These are phyloP conservation scores for Amblyornis subalaris DNA, from an alignment of 2,113 vertebrate species.

Conservation along the genomic window DNA sequence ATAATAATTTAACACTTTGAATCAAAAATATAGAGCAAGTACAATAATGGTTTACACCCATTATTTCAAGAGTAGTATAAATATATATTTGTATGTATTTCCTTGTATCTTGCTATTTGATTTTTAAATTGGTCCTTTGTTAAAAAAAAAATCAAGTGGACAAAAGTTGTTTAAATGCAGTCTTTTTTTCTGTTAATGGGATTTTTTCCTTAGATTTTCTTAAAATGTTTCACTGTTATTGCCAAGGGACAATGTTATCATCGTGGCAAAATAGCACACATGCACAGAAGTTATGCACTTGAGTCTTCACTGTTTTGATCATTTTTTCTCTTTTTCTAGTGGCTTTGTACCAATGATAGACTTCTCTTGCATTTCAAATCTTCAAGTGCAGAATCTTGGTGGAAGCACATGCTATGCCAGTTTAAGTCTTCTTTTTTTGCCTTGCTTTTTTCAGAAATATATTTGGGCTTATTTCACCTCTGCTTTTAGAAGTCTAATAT, in stretches of 20 bases:
- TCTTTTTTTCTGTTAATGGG: neutral
- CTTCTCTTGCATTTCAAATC: neutral
- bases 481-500: neutral
- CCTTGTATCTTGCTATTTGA: neutral
- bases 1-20: neutral
- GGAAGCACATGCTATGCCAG: rapidly evolving
- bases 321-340: neutral
- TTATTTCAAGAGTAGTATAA: neutral
- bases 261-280: neutral
- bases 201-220: neutral
- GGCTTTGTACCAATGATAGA: neutral
- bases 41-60: neutral
- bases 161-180: neutral
- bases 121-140: neutral
- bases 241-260: neutral
- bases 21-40: neutral
- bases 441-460: neutral
- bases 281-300: neutral
- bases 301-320: rapidly evolving
- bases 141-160: neutral
- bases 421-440: neutral
- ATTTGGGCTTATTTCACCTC: neutral
- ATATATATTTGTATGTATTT: neutral
- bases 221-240: neutral
- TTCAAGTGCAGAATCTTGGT: neutral